phyloP scores from a whole-genome alignment of 2,888 invertebrate species.

The Hylaea fasciaria region DNA sequence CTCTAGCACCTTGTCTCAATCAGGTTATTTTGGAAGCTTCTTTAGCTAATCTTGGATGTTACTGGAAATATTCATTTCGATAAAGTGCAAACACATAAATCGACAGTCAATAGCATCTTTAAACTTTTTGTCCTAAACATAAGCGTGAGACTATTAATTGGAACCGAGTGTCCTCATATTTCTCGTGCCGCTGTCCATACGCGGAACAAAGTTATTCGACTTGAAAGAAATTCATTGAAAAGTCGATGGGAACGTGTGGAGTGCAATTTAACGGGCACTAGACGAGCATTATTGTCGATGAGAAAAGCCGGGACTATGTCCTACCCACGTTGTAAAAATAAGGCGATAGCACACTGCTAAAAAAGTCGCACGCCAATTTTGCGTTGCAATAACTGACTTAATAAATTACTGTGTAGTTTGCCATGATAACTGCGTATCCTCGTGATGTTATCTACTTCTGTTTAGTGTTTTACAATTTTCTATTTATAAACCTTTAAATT shows the following conservation, averaged over 20 bases:
- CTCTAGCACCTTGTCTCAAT: conserved; percentile 17
- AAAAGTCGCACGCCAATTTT: conserved; percentile 3
- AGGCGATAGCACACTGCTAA: conserved; percentile 22
- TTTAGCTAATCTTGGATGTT: background rate
- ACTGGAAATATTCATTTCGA: conserved; percentile 1
- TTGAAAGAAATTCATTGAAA: conserved; percentile 42
- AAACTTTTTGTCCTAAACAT: conserved; percentile 24
- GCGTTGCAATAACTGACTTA: too few species aligned
- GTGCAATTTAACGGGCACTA: conserved; percentile 56
- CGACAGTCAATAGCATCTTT: conserved; percentile 16
- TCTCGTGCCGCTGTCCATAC: conserved; percentile 32
- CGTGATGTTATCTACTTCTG: too few species aligned
- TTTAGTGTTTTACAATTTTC: too few species aligned
- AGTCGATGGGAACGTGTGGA: conserved; percentile 50
- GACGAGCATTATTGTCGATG: conserved; percentile 61
- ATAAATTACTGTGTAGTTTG: too few species aligned
- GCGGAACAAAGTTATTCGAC: conserved; percentile 34
- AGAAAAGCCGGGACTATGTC: conserved; percentile 65
- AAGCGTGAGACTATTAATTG: conserved; percentile 34
- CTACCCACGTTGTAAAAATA: conserved; percentile 36
- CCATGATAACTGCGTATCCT: too few species aligned
- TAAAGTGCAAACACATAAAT: conserved; percentile 10
- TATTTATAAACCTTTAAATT: too few species aligned
- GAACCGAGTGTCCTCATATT: conserved; percentile 32
- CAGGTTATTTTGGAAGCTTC: background rate